A percentile compares a stretch with the other conserved stretches of the same genome.
phyloP scores from a whole-genome alignment of 1,140 invertebrate species.

The Acromyrmex charruanus region DNA sequence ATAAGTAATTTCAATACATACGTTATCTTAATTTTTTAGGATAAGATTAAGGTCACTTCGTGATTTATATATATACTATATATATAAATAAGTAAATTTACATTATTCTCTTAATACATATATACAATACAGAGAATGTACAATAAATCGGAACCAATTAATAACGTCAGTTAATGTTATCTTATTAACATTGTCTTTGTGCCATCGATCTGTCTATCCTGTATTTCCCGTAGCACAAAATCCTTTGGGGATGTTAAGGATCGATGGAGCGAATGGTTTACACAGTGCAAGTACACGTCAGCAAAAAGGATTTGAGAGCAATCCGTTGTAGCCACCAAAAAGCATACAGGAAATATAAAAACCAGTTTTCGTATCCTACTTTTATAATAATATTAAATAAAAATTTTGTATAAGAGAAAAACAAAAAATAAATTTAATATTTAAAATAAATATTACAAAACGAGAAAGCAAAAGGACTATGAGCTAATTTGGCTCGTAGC shows the following conservation, averaged over 20 bases:
- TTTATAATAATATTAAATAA: background rate
- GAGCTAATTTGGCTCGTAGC: too few species aligned
- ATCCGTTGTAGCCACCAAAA: slow-evolving; percentile 20
- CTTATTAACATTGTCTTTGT: slow-evolving; percentile 15
- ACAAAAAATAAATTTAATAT: background rate
- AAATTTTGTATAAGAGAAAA: background rate
- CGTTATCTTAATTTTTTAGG: too few species aligned
- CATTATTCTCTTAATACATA: background rate
- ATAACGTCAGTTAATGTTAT: slow-evolving; percentile 15
- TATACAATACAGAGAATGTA: background rate
- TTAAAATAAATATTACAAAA: too few species aligned
- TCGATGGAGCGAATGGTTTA: slow-evolving; percentile 37
- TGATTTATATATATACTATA: too few species aligned
- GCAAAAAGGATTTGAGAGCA: slow-evolving; percentile 35
- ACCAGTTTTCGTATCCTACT: background rate
- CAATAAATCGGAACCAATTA: background rate
- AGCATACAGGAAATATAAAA: background rate
- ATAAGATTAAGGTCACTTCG: too few species aligned
- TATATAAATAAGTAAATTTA: background rate
- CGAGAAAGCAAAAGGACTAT: too few species aligned
- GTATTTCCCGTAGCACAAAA: slow-evolving; percentile 28
- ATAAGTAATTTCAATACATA: too few species aligned
- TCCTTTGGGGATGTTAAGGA: slow-evolving; percentile 23
- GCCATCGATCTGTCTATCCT: slow-evolving; percentile 12
- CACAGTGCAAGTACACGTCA: slow-evolving; percentile 15